A percentile compares a stretch with the other conserved stretches of the same genome.
Evolutionary conservation across 2,113 vertebrate genomes (phyloP).

Genomic region (Amphiprion percula): DNA sequence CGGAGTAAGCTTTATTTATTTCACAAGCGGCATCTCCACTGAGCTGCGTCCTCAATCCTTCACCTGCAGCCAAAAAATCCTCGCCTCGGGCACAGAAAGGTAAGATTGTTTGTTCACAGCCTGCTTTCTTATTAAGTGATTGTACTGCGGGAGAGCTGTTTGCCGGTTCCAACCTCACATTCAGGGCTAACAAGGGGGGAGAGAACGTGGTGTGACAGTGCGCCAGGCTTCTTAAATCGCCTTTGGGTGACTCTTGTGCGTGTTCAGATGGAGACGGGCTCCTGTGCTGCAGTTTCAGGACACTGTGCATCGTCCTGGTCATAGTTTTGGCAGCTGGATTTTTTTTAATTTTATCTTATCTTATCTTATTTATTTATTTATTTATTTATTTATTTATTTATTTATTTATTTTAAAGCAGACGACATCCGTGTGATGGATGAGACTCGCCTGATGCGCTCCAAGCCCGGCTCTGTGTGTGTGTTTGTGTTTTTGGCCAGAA

Average conservation of each 20-base stretch:
- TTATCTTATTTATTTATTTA: too few relatives aligned
- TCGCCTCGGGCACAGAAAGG: slow-evolving; percentile 54
- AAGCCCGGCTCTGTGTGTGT: background rate
- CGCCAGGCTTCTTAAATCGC: slow-evolving; percentile 9
- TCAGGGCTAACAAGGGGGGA: slow-evolving; percentile 2
- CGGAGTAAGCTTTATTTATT: slow-evolving; percentile 55
- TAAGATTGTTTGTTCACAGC: slow-evolving; percentile 60
- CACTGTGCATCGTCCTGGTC: slow-evolving; percentile 24
- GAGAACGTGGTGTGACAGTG: slow-evolving; percentile 1
- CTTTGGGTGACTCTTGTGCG: slow-evolving; percentile 34
- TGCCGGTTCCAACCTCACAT: slow-evolving; percentile 19
- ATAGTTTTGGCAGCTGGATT: slow-evolving; percentile 47
- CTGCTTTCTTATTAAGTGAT: slow-evolving; percentile 30
- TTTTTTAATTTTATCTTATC: background rate
- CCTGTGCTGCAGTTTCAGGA: slow-evolving; percentile 36
- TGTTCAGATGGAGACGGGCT: background rate
- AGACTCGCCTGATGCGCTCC: slow-evolving; percentile 4
- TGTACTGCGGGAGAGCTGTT: slow-evolving; percentile 6
- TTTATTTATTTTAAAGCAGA: background rate
- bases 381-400: background rate
- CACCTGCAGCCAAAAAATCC: slow-evolving; percentile 39
- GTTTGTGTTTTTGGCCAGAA: background rate
- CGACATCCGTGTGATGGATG: slow-evolving; percentile 44
- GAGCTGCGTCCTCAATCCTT: slow-evolving; percentile 32
- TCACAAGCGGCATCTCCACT: slow-evolving; percentile 21